Evolutionary conservation across 2,113 vertebrate species (phyloP).

Genomic region (Synchiropus splendidus): DNA sequence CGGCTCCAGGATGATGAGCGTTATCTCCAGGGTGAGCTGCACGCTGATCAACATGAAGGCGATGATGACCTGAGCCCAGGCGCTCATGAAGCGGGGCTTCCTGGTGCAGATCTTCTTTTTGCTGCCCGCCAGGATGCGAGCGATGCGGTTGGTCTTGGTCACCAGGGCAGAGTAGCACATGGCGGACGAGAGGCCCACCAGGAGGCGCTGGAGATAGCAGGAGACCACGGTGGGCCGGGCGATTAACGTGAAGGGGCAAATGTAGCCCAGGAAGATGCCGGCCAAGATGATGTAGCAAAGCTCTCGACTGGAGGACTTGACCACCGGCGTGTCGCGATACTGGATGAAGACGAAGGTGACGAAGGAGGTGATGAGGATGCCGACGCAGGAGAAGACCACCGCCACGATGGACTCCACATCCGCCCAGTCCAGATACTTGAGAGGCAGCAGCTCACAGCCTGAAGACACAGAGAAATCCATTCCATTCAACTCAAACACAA

Average conservation of each 20-base stretch:
- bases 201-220: slow-evolving; percentile 92
- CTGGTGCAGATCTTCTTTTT: slow-evolving; percentile 99
- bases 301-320: slow-evolving; percentile 95
- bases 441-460: slow-evolving; percentile 84
- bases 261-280: slow-evolving; percentile 93
- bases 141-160: slow-evolving; percentile 97
- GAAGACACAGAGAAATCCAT: slow-evolving; percentile 39
- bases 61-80: slow-evolving; percentile 94
- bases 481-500: slow-evolving; percentile 18
- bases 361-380: slow-evolving; percentile 93
- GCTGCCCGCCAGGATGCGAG: slow-evolving; percentile 94
- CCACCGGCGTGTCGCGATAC: slow-evolving; percentile 95
- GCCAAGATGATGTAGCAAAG: slow-evolving; percentile 97
- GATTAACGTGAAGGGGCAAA: slow-evolving; percentile 94
- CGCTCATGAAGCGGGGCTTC: slow-evolving; percentile 96
- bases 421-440: slow-evolving; percentile 90
- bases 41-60: slow-evolving; percentile 89
- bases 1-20: slow-evolving; percentile 90
- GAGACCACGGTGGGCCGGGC: slow-evolving; percentile 84
- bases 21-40: slow-evolving; percentile 86
- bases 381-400: slow-evolving; percentile 91
- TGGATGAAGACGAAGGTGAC: slow-evolving; percentile 96
- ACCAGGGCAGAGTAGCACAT: slow-evolving; percentile 98
- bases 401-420: slow-evolving; percentile 93
- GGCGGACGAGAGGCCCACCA: slow-evolving; percentile 91